Percentiles rank a stretch among this genome's conserved stretches.
Conservation (phyloP, 2,797 vertebrate species). For the Coccyzus lansbergi region DNA sequence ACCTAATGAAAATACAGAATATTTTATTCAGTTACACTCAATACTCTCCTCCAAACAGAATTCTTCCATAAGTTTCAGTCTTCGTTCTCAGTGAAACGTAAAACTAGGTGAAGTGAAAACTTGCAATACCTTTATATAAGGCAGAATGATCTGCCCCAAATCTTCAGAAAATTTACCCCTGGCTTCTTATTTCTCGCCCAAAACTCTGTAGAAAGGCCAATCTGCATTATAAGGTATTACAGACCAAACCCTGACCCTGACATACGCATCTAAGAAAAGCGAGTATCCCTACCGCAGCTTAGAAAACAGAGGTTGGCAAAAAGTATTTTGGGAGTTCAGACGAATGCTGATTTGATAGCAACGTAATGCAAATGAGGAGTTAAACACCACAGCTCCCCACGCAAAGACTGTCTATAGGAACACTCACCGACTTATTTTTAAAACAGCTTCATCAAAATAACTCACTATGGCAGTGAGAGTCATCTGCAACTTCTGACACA, state of each 20-base stretch:
- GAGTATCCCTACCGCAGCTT: not conserved
- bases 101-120: not conserved
- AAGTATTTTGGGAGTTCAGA: not conserved
- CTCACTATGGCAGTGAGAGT: not conserved
- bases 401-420: not conserved
- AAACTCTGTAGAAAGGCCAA: not conserved
- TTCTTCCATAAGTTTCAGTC: not conserved
- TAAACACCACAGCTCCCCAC: not conserved
- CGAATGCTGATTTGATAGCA: not conserved
- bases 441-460: not conserved
- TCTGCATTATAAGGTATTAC: not conserved
- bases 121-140: not conserved
- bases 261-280: accelerated
- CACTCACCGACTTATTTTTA: not conserved
- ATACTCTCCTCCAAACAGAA: not conserved
- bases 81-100: not conserved
- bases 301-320: not conserved
- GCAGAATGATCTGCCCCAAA: not conserved
- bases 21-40: not conserved
- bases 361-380: accelerated
- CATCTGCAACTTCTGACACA: not conserved
- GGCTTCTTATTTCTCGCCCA: not conserved
- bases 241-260: not conserved
- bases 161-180: not conserved
- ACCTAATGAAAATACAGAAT: not conserved